Conservation (phyloP, 2,888 invertebrate genomes). For the Ommatoiulus sabulosus region DNA sequence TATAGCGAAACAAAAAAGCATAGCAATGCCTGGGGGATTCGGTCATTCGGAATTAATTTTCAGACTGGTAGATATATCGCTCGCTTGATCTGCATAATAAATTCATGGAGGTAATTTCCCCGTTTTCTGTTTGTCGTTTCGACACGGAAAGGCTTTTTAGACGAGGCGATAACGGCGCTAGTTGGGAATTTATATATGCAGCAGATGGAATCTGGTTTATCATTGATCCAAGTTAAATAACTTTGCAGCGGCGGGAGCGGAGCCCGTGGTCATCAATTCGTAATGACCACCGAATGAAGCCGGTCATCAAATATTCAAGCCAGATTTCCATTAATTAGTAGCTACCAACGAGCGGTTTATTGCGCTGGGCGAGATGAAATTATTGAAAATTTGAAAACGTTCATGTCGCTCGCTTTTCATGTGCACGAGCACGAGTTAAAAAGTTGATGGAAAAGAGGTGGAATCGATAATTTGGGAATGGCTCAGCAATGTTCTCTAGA, state of each 20-base stretch:
- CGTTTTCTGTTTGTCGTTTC: background rate
- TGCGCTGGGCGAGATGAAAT: background rate
- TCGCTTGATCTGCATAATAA: background rate
- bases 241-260: background rate
- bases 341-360: background rate
- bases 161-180: conserved; percentile 6
- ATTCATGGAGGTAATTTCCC: background rate
- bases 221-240: conserved; percentile 25
- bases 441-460: too few relatives aligned
- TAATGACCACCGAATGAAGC: background rate
- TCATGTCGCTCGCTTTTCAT: background rate
- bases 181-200: conserved; percentile 19
- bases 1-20: background rate
- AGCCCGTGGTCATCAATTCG: background rate
- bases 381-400: background rate
- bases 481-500: too few relatives aligned
- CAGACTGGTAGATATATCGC: background rate
- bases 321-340: conserved; percentile 26
- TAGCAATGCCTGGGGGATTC: background rate
- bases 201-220: conserved; percentile 16
- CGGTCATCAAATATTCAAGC: background rate
- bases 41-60: background rate
- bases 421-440: too few relatives aligned
- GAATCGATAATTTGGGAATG: too few relatives aligned
- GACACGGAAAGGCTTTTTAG: conserved; percentile 20